Evolutionary conservation across 2,113 vertebrate genomes (phyloP), one percentile per base, ranked within the genome.

Genomic region (Corythaeola cristata): DNA sequence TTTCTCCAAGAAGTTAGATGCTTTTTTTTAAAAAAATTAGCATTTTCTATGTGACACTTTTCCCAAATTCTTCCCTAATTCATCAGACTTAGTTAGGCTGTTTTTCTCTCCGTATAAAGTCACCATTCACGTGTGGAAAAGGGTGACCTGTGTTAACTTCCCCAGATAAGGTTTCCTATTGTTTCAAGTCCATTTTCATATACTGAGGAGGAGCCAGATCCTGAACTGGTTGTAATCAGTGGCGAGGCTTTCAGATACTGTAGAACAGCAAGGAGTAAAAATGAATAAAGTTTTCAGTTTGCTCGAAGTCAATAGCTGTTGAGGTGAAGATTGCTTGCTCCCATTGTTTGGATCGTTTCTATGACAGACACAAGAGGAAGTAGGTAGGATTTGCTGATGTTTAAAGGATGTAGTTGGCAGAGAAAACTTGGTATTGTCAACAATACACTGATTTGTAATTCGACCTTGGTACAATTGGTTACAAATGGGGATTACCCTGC

Each of bases 341-440:
- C 69, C 47, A 76, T 94, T 97, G 89, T 97, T 94, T 95, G 94
- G 96, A 97, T 94, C 93, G 69, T 91, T 96, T 95, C 95, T 81
- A 39, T 93, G 95, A 92, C 66, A 90, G 80, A 88, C 58, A 82
- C 53, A 94, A 74, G 95, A 97, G 97, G 95, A 96, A 93, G 85
- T 90, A 92, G 95, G 60, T 96, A 94, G 53, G 94, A 95, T 97
- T 97, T 94, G 94, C 84, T 91, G 89, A 85, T 90, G 60, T 75
- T 53, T 95, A 74, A 85, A 94, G 72, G 33, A 92, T 84, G 44
- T 90, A 72, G 88, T 69, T 97, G 89, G 41, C 91, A 77, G 84
- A 81, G 92, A 93, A 97, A 94, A 93, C 81, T 95, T 86, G 33
- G 56, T 93, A 49, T 49, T 96, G 85, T 93, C 73, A 84, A 91